These are phyloP conservation scores for Dryobota labecula DNA, from an alignment of 2,888 invertebrate genomes.

Conservation along the genomic window DNA sequence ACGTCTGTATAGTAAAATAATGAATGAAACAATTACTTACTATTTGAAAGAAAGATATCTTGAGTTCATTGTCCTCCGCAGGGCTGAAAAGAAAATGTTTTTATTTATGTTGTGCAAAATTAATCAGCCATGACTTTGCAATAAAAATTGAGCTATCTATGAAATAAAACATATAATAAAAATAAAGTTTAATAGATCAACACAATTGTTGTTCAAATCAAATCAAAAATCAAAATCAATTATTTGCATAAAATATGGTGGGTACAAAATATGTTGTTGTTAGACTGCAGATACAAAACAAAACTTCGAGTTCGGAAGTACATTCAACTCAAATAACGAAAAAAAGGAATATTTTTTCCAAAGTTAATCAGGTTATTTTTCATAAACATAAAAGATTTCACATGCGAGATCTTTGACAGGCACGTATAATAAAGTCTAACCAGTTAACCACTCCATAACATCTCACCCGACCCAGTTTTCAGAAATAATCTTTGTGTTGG, in stretches of 20 bases:
- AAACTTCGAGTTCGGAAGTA: background rate
- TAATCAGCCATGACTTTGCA: background rate
- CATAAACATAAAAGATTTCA: background rate
- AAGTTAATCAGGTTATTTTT: background rate
- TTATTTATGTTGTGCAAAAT: slow-evolving; percentile 20
- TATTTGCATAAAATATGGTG: too few relatives aligned
- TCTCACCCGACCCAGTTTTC: background rate
- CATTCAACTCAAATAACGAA: background rate
- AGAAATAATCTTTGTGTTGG: background rate
- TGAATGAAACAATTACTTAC: slow-evolving; percentile 61
- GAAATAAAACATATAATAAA: background rate
- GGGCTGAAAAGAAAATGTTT: slow-evolving; percentile 48
- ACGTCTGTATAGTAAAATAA: background rate
- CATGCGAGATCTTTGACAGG: background rate
- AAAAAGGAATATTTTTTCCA: background rate
- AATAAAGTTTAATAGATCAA: background rate
- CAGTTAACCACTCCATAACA: too few relatives aligned
- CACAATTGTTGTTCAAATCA: background rate
- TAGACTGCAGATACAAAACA: background rate
- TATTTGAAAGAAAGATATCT: slow-evolving; percentile 57
- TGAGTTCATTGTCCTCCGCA: slow-evolving; percentile 31
- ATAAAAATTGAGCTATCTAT: background rate
- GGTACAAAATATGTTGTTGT: too few relatives aligned
- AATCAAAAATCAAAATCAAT: too few relatives aligned
- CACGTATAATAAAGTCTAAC: background rate